These are phyloP conservation scores for Macquaria australasica DNA, from an alignment of 2,113 vertebrate genomes.

Conservation along the genomic window DNA sequence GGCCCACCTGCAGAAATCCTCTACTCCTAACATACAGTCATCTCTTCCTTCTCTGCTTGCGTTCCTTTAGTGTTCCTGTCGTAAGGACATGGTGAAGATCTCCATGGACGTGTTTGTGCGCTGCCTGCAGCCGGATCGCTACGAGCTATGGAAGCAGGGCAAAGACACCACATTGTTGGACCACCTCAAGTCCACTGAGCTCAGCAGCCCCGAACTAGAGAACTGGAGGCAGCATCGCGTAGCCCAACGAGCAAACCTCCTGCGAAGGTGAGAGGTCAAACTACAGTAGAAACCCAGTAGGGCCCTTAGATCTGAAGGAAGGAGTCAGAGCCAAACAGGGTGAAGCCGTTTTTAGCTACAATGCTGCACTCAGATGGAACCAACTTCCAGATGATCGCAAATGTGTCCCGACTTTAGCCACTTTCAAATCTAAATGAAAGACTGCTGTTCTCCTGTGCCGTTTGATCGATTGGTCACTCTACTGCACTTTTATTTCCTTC, in stretches of 20 bases:
- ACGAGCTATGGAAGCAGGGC: slow-evolving; percentile 96
- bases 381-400: no score
- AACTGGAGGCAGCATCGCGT: slow-evolving; percentile 90
- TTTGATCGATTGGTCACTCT: no score
- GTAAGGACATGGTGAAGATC: slow-evolving; percentile 99
- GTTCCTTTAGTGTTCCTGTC: slow-evolving; percentile 90
- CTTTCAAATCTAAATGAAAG: no score
- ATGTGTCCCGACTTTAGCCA: no score
- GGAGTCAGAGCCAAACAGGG: no score
- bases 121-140: slow-evolving; percentile 94
- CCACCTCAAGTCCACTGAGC: slow-evolving; percentile 90
- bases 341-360: no score
- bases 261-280: slow-evolving; percentile 86
- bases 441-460: no score
- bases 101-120: slow-evolving; percentile 99
- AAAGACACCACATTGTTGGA: slow-evolving; percentile 90
- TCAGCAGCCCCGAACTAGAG: slow-evolving; percentile 91
- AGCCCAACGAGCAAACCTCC: slow-evolving; percentile 86
- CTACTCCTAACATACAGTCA: slow-evolving; percentile 2
- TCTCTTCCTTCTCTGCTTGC: neutral
- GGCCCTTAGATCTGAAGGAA: no score
- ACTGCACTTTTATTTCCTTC: no score
- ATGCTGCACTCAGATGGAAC: no score
- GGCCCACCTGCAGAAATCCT: neutral
- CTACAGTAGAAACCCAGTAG: neutral